Base-by-base conservation (phyloP, 1,140 invertebrate species). In the Anastatus disparis region DNA sequence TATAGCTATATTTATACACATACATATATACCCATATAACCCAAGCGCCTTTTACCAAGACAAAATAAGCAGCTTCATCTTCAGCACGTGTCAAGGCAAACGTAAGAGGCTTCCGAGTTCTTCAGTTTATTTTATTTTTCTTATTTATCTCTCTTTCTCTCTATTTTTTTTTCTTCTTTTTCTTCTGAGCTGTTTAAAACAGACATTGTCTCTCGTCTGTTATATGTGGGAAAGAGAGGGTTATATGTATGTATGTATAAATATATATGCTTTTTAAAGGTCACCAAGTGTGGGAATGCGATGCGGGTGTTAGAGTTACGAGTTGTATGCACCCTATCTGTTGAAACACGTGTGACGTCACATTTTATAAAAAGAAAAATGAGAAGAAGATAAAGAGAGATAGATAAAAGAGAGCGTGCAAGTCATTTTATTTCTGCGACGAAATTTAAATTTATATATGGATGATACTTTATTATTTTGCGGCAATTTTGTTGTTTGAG, bases 281-380 rank as follows among this genome's bases (percentile, higher is more conserved):
- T 72, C 65, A 58, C n/a, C 50, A 50, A 72, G 64, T 63, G 71
- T 72, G 71, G 64, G 71, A 72, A 72, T 52, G 56, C 26, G 31
- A 9, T 38, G 53, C 17, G 38, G 29, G 35, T 15, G 13, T 9
- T n/a, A 65, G 46, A 55, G 35, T n/a, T n/a, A n/a, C n/a, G n/a
- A n/a, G n/a, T n/a, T n/a, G n/a, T n/a, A n/a, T n/a, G n/a, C n/a
- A n/a, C n/a, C n/a, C n/a, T n/a, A n/a, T n/a, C n/a, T n/a, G n/a
- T n/a, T n/a, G n/a, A n/a, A n/a, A n/a, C n/a, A n/a, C n/a, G n/a
- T n/a, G 13, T 55, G 63, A 55, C 50, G 50, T 65, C 63, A 65
- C 24, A 50, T 20, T 22, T 13, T 13, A 8, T n/a, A 29, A 24
- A n/a, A 13, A n/a, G 42, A 27, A 35, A 13, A n/a, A 44, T 27